These are phyloP conservation scores for Meloidogyne floridensis DNA, from an alignment of 1,140 invertebrate species.

Conservation along the genomic window DNA sequence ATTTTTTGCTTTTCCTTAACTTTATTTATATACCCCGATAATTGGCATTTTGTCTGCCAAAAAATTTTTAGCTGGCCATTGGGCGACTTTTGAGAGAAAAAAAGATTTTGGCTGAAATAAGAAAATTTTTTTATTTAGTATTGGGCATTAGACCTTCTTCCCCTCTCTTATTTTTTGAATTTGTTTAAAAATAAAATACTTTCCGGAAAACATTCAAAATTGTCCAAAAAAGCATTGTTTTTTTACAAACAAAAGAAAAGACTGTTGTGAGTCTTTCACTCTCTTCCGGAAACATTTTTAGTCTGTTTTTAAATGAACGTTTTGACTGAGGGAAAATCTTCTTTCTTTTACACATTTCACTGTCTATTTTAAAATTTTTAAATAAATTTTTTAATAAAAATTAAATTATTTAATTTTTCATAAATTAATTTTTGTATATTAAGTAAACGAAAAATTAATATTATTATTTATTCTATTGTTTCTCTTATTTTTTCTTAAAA, in stretches of 20 bases:
- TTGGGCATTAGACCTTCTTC: background rate
- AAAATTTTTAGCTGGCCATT: background rate
- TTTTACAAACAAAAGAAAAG: background rate
- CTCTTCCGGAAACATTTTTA: background rate
- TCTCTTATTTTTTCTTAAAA: background rate
- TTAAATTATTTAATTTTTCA: background rate
- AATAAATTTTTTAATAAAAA: background rate
- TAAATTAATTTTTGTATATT: too few relatives aligned
- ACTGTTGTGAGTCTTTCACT: background rate
- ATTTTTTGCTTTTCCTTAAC: background rate
- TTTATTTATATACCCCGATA: background rate
- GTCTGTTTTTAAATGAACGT: background rate
- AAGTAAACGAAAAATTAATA: too few relatives aligned
- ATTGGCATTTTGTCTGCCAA: constrained; percentile 2
- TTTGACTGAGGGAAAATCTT: background rate
- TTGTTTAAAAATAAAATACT: background rate
- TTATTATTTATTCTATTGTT: background rate
- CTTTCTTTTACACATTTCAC: background rate
- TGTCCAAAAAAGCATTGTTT: background rate
- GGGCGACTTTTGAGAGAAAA: background rate
- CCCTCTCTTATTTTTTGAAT: background rate
- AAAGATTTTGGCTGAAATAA: background rate
- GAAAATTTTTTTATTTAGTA: background rate
- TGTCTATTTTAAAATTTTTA: background rate
- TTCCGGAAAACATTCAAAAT: background rate